Evolutionary conservation across 2,113 vertebrate species (phyloP), one percentile per base, ranked within the genome.

Genomic region (Myotis lucifugus): DNA sequence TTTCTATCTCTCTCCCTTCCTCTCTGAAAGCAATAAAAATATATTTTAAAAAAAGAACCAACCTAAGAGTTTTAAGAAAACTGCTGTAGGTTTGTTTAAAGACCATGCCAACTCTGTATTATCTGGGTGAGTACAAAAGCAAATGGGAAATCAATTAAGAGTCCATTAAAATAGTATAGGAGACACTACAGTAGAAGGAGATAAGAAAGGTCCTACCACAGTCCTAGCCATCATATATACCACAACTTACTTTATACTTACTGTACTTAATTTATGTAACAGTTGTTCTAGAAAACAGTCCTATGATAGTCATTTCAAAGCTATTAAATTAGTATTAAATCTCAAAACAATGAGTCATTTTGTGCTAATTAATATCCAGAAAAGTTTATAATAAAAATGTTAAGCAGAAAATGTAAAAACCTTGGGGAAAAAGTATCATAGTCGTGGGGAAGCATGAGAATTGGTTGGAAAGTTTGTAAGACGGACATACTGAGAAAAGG

Each of bases 331-430:
- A 61, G 52, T 37, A 84, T 50, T 42, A 64, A 32, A 74, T 67
- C 34, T 77, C 42, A 91, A 27, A 93, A 78, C 34, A 82, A 8
- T 14, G 12, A 79, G 40, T 67, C 56, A 79, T 69, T 96, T 77
- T 88, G 21, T 67, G 54, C 46, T 77, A 93, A n/a, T n/a, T 77
- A 93, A n/a, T n/a, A 90, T 50, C 23, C 17, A 66, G 42, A 15
- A 23, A 88, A 76, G 14, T 94, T 95, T 76, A 52, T 85, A 61
- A 79, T 48, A 82, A 84, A 88, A 93, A 85, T 29, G 2, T 52
- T 50, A 84, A 95, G 37, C 17, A 72, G 54, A 82, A 95, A 90
- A 88, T 81, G 25, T 42, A 91, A 94, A 94, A 95, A 82, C 13
- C 12, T 18, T 4, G 8, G 21, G 54, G 9, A 13, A 54, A 34